Base-by-base conservation (phyloP, 2,888 invertebrate species). In the Dynastes hyllus region DNA sequence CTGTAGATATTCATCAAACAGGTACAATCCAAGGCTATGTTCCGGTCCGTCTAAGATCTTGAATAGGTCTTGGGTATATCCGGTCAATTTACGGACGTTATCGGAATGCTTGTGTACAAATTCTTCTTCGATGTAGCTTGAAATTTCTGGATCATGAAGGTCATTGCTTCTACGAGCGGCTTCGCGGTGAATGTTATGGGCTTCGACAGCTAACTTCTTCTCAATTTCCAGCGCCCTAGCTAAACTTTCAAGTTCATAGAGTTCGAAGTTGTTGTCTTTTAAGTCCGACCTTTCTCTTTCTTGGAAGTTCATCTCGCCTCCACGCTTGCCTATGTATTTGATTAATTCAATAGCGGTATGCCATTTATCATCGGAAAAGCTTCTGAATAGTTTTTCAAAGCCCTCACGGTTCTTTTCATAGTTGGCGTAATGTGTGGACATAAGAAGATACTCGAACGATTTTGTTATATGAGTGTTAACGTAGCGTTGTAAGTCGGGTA, bases 391-490 rank as follows among this genome's bases (percentile, higher is more conserved):
- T 85, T 93, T 94, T 84, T 92, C 92, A 88, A 96, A 95, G 2
- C 96, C 96, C 29, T 91, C 92, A 45, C 96, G 91, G 89, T 95
- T 94, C 40, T 93, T 93, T 86, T 94, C 92, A 87, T 93, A 95
- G 85, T 94, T 95, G 84, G 93, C 93, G 88, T 94, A 96, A 88
- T 94, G 93, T 0, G 95, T 92, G 0, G 95, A 92, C 87, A 95
- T 91, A 1, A 95, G 89, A 9, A 96, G 90, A 84, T 94, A 95
- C 81, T 95, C 94, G 85, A 93, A 95, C 0, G 95, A 96, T n/a
- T 93, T 90, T 76, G 92, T 91, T 45, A 96, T 89, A 83, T 95
- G 94, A 1, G 92, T 88, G 84, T 93, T 94, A 63, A 91, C 92
- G 86, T 92, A 94, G 27, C 84, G 83, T 83, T 91, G 91, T 0